Evolutionary conservation across 2,888 invertebrate genomes (phyloP), one percentile per base, ranked within the genome.

Genomic region (Cosmorhoe ocellata): DNA sequence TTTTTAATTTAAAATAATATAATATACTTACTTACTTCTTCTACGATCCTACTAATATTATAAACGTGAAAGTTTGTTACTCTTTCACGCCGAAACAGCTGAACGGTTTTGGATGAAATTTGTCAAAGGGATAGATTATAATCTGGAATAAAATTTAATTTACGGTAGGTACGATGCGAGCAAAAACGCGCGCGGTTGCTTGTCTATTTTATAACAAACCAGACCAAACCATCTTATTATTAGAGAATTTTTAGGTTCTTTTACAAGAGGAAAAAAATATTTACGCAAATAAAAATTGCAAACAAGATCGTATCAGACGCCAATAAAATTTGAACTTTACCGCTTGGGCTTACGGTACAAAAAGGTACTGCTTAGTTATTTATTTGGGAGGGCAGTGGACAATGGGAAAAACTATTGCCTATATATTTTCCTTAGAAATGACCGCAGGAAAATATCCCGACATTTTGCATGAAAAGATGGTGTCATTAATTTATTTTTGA

Each of bases 321-420:
- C 42, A 51, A 42, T 51, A 32, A 42, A 42, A 38, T 41, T 14
- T 46, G 32, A 30, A 42, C 42, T 46, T 51, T 51, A 51, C 11
- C 1, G 12, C 22, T 11, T 38, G 24, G 18, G 14, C 27, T 28
- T 51, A 38, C 26, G 13, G 51, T 42, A 28, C 9, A 39, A 38
- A 44, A 28, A 28, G 11, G 32, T 31, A 69, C 31, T 36, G 2
- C 7, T 37, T 38, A 30, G 14, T 36, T 43, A 50, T 30, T 47
- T 51, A 50, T 40, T 40, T 28, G 30, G 30, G 37, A 24, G 51
- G 46, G 46, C 22, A 28, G 13, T 32, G 45, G 33, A 52, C 47
- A 51, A 54, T 47, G 18, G 53, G 51, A 22, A 34, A 51, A 59
- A 51, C 59, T 56, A 56, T 59, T 56, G 58, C 58, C 45, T 34